Evolutionary conservation across 2,888 invertebrate species (phyloP).

Genomic region (Apodemia zela): DNA sequence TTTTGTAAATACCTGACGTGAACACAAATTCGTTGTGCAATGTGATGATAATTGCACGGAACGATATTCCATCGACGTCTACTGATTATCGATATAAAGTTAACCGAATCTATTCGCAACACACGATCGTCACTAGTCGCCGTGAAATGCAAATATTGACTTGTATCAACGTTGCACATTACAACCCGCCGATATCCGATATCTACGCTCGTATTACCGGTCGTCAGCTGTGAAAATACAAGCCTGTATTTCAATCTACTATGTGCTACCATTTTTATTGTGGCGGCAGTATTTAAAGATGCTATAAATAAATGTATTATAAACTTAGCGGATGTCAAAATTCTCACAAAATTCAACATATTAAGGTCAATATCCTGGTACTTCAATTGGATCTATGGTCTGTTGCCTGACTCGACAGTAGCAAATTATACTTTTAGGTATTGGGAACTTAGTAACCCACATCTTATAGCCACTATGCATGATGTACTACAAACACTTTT

Average conservation of each 20-base stretch:
- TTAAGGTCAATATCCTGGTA: too few relatives aligned
- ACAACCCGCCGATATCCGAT: not conserved
- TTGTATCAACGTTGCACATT: not conserved
- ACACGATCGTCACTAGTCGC: not conserved
- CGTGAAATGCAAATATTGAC: slow-evolving; percentile 16
- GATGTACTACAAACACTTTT: too few relatives aligned
- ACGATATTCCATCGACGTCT: not conserved
- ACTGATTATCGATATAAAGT: not conserved
- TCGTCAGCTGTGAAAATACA: not conserved
- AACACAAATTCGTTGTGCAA: not conserved
- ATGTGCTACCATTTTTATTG: too few relatives aligned
- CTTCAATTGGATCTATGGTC: too few relatives aligned
- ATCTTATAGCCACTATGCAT: too few relatives aligned
- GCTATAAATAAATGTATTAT: too few relatives aligned
- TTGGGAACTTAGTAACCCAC: too few relatives aligned
- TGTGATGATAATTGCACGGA: not conserved
- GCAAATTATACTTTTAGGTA: too few relatives aligned
- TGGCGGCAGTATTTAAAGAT: too few relatives aligned
- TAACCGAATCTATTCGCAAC: not conserved
- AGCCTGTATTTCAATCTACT: not conserved
- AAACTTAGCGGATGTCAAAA: too few relatives aligned
- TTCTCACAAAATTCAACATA: too few relatives aligned
- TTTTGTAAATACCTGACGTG: not conserved
- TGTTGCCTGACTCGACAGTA: too few relatives aligned
- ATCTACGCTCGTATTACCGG: not conserved